Evolutionary conservation across 2,888 invertebrate genomes (phyloP).

Genomic region (Horisme vitalbata): DNA sequence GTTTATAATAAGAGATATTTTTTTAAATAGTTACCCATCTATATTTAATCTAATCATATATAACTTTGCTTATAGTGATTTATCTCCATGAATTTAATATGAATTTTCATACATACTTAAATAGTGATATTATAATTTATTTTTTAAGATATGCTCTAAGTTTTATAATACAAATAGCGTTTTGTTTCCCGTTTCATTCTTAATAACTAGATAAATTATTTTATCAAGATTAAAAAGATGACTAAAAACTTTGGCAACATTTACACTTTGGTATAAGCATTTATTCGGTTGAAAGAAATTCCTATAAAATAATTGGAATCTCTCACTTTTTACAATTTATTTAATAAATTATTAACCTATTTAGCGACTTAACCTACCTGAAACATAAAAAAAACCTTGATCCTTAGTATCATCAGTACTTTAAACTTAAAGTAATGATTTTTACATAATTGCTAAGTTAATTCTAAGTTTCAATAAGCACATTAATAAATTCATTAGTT

Average conservation of each 20-base stretch:
- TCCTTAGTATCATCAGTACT: too few species aligned
- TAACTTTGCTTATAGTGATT: neutral
- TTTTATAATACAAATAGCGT: conserved; percentile 74
- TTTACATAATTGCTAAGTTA: too few species aligned
- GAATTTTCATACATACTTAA: conserved; percentile 4
- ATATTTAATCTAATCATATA: too few species aligned
- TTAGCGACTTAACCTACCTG: too few species aligned
- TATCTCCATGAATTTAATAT: conserved; percentile 5
- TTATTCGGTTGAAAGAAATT: too few species aligned
- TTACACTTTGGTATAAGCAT: conserved; percentile 5
- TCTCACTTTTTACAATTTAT: too few species aligned
- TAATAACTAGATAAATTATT: conserved; percentile 32
- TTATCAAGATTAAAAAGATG: conserved; percentile 29
- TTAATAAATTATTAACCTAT: too few species aligned
- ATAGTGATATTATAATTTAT: conserved; percentile 6
- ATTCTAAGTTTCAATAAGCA: conserved; percentile 2
- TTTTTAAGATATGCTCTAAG: conserved; percentile 65
- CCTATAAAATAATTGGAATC: too few species aligned
- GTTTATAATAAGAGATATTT: too few species aligned
- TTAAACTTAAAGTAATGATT: too few species aligned
- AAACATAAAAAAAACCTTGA: too few species aligned
- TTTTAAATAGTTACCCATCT: too few species aligned
- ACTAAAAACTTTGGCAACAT: conserved; percentile 30
- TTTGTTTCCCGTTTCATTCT: conserved; percentile 75
- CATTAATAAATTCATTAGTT: conserved; percentile 9